A percentile compares a stretch with the other conserved stretches of the same genome.
Conservation (phyloP, 92 coral and sea anemone species). For the Heliopora coerulea region DNA sequence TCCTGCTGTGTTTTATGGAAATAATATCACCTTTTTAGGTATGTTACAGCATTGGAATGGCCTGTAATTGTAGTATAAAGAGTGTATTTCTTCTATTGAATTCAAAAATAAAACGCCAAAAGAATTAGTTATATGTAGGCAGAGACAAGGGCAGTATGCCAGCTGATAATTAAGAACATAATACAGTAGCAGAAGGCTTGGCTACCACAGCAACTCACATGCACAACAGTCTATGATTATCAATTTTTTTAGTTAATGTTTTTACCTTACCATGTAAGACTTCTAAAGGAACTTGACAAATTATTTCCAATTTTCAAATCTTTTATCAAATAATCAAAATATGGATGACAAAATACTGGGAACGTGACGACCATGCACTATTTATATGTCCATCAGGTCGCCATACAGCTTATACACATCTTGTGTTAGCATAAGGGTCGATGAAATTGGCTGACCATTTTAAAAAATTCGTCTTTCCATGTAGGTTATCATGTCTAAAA, state of each 20-base stretch:
- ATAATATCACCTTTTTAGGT: no score
- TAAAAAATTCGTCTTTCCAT: constrained; percentile 9
- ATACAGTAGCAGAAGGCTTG: no score
- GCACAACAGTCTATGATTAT: no score
- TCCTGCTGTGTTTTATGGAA: no score
- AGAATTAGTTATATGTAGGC: no score
- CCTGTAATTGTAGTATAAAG: no score
- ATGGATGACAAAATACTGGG: background rate
- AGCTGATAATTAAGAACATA: no score
- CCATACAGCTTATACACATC: constrained; percentile 7
- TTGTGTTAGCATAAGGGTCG: background rate
- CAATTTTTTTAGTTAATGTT: background rate
- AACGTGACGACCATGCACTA: constrained; percentile 29
- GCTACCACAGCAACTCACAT: no score
- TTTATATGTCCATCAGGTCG: constrained; percentile 21
- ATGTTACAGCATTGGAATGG: no score
- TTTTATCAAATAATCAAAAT: constrained; percentile 10
- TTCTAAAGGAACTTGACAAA: background rate
- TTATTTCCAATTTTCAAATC: background rate
- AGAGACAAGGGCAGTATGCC: no score
- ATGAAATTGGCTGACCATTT: constrained; percentile 13
- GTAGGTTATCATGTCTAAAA: constrained; percentile 6
- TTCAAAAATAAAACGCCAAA: no score
- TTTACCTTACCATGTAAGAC: constrained; percentile 30
- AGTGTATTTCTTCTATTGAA: no score